Percentiles rank a stretch among this genome's conserved stretches.
Evolutionary conservation across 92 coral and sea anemone genomes (phyloP).

Genomic region (Zoanthus gigantus): DNA sequence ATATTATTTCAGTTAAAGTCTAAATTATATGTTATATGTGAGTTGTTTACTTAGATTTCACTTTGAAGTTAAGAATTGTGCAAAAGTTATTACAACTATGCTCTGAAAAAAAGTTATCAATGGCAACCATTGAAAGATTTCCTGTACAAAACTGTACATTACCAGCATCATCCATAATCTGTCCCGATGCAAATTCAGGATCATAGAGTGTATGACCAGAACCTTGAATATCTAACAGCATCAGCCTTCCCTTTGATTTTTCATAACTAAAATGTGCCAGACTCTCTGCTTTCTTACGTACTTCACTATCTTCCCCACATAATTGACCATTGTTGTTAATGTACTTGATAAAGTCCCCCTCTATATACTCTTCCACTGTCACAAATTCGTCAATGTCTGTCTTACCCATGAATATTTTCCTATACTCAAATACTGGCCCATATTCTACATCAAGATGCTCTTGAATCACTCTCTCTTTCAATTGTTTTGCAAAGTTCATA

Average conservation of each 20-base stretch:
- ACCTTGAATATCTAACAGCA: conserved; percentile 58
- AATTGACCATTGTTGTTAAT: conserved; percentile 36
- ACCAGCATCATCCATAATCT: conserved; percentile 51
- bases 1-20: conserved; percentile 14
- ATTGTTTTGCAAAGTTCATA: conserved; percentile 53
- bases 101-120: conserved; percentile 28
- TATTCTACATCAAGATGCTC: conserved; percentile 58
- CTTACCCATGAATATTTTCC: conserved; percentile 41
- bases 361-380: conserved; percentile 38
- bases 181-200: conserved; percentile 58
- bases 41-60: conserved; percentile 47
- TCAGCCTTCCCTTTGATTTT: conserved; percentile 51
- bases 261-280: conserved; percentile 53
- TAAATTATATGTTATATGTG: neutral
- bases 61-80: conserved; percentile 43
- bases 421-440: conserved; percentile 30
- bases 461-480: conserved; percentile 57
- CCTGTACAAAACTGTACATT: conserved; percentile 52
- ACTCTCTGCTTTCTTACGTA: conserved; percentile 43
- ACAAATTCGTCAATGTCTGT: conserved; percentile 28
- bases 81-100: conserved; percentile 52
- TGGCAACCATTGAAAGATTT: conserved; percentile 42
- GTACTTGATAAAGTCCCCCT: conserved; percentile 37
- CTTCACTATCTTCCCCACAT: conserved; percentile 29
- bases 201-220: conserved; percentile 38